phyloP scores from a whole-genome alignment of 2,113 vertebrate species.

The Danio rerio region DNA sequence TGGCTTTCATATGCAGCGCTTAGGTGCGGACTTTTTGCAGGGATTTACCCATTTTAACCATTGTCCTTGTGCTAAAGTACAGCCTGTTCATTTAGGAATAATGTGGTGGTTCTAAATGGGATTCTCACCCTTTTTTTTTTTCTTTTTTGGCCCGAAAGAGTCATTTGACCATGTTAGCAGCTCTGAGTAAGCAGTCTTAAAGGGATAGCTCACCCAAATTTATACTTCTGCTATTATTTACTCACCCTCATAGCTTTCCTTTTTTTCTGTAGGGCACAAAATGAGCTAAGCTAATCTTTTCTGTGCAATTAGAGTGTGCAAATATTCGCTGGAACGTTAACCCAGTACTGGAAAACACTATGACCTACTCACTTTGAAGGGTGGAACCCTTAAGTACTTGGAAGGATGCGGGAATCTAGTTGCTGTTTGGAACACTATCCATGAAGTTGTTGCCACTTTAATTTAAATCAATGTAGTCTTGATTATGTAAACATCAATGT shows the following conservation, averaged over 20 bases:
- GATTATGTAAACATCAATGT: no score
- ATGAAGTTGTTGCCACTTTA: no score
- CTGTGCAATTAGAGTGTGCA: not conserved
- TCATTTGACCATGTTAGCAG: not conserved
- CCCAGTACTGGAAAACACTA: no score
- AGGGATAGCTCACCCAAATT: not conserved
- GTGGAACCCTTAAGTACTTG: not conserved
- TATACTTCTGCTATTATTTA: not conserved
- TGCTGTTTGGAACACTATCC: not conserved
- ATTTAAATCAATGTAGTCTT: no score
- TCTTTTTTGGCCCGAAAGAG: not conserved
- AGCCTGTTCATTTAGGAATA: not conserved
- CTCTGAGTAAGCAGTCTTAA: not conserved
- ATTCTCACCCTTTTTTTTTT: conserved; percentile 2
- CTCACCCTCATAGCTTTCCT: not conserved
- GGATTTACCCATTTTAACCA: not conserved
- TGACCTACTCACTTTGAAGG: not conserved
- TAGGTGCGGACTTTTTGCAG: conserved; percentile 26
- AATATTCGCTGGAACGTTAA: no score
- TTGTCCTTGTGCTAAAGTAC: not conserved
- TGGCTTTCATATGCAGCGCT: conserved; percentile 29
- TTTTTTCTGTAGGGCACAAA: not conserved
- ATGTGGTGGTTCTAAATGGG: not conserved
- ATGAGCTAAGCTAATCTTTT: not conserved
- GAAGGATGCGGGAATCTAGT: not conserved